phyloP scores from a whole-genome alignment of 2,113 vertebrate species.

The Python bivittatus region DNA sequence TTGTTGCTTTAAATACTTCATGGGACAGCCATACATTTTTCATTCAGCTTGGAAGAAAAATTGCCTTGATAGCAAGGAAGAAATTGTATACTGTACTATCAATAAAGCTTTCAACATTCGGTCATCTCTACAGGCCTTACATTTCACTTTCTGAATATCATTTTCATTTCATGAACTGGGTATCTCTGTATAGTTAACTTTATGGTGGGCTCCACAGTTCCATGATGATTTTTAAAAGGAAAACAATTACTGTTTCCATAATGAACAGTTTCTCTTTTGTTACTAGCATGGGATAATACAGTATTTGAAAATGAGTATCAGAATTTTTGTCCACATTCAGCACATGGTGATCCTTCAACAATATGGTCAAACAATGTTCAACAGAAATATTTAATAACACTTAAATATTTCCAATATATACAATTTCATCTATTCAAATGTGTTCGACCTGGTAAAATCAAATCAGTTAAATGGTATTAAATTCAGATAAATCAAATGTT shows the following conservation, averaged over 20 bases:
- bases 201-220: not conserved
- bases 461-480: not conserved
- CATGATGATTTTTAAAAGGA: not conserved
- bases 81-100: not conserved
- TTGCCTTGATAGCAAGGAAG: not conserved
- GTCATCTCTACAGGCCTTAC: not conserved
- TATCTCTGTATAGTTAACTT: not conserved
- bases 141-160: not conserved
- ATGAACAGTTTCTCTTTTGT: not conserved
- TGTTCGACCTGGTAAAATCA: not conserved
- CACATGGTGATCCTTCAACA: not conserved
- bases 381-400: not conserved
- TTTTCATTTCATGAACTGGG: fast-evolving
- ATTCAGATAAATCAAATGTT: not conserved
- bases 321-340: not conserved
- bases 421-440: not conserved
- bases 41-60: not conserved
- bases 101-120: not conserved
- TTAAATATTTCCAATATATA: not conserved
- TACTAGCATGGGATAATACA: not conserved
- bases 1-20: not conserved
- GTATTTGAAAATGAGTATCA: not conserved
- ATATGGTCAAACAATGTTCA: not conserved
- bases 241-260: not conserved
- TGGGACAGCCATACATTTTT: constrained; percentile 3